Conservation (phyloP, 1,140 invertebrate species). For the Drosophila albomicans region DNA sequence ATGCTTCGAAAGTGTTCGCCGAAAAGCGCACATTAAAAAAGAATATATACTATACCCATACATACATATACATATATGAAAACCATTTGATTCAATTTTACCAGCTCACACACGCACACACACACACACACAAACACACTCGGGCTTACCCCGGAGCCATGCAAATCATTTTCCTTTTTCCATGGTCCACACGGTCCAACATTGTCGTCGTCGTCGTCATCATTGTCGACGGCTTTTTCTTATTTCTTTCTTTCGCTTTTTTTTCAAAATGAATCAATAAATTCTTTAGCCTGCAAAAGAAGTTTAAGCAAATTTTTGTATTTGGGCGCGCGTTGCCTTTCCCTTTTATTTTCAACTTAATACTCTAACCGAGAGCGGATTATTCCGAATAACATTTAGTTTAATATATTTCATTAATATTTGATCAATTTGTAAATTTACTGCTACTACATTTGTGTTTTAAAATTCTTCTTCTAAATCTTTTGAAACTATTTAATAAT, state of each 20-base stretch:
- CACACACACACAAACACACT: conserved; percentile 29
- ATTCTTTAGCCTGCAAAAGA: conserved; percentile 59
- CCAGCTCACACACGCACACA: conserved; percentile 16
- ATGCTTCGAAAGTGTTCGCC: conserved; percentile 51
- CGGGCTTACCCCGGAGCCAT: conserved; percentile 44
- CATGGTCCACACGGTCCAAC: background rate
- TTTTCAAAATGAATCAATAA: conserved; percentile 69
- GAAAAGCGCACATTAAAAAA: conserved; percentile 39
- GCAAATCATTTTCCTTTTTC: conserved; percentile 65
- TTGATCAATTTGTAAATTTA: too few species aligned
- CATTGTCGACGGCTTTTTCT: background rate
- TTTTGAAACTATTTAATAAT: too few species aligned
- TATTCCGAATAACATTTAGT: too few species aligned
- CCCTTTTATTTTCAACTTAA: background rate
- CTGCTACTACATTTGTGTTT: too few species aligned
- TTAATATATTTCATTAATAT: too few species aligned
- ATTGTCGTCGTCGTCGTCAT: conserved; percentile 24
- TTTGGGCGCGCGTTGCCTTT: conserved; percentile 1
- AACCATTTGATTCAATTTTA: conserved; percentile 78
- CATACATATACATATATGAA: conserved; percentile 11
- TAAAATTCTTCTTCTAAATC: too few species aligned
- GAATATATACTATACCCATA: conserved; percentile 9
- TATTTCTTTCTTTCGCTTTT: conserved; percentile 19
- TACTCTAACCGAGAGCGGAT: background rate
- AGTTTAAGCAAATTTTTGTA: conserved; percentile 50